A percentile compares a stretch with the other conserved stretches of the same genome.
Conservation (phyloP, 2,113 vertebrate species). For the Bungarus multicinctus region DNA sequence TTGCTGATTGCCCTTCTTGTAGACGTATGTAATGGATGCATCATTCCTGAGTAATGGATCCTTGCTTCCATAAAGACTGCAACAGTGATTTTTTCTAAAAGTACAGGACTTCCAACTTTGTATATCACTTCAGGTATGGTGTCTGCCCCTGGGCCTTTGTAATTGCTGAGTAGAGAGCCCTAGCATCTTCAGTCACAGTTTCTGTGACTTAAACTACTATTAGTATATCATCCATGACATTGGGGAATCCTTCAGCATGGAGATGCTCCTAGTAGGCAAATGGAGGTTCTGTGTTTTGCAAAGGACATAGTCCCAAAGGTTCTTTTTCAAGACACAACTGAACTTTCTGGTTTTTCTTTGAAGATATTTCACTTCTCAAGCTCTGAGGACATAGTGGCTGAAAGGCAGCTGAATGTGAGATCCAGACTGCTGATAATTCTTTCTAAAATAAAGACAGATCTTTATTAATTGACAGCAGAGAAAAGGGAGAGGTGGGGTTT, state of each 20-base stretch:
- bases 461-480: not conserved
- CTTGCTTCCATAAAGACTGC: no score
- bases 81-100: not conserved
- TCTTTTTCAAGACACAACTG: no score
- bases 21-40: no score
- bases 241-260: not conserved
- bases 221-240: no score
- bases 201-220: not conserved
- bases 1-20: no score
- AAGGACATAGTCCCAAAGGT: no score
- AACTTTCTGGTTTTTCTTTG: no score
- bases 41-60: no score
- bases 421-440: not conserved
- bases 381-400: not conserved
- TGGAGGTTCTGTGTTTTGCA: not conserved
- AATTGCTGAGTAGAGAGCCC: not conserved
- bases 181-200: not conserved
- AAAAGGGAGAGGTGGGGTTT: no score
- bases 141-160: not conserved
- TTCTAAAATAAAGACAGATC: not conserved
- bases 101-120: not conserved
- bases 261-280: not conserved
- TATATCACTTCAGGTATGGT: not conserved
- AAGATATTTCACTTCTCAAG: no score
- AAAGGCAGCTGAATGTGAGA: not conserved